A percentile compares a stretch with the other conserved stretches of the same genome.
phyloP scores from a whole-genome alignment of 2,888 invertebrate genomes.

The Macrosoma leucophasiata region DNA sequence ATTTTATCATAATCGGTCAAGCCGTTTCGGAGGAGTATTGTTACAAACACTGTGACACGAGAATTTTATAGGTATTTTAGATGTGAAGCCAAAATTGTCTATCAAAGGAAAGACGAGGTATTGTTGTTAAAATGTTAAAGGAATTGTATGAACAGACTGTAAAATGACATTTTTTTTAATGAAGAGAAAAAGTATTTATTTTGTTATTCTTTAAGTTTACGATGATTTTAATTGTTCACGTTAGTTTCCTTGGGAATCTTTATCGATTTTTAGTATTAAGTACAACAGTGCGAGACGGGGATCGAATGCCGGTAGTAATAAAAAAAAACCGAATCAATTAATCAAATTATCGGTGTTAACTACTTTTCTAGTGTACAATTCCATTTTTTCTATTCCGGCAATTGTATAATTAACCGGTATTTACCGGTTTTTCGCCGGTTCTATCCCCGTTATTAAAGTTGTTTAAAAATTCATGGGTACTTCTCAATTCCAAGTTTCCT shows the following conservation, averaged over 20 bases:
- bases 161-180: conserved; percentile 34
- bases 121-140: conserved; percentile 12
- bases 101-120: too few species aligned
- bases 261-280: conserved; percentile 62
- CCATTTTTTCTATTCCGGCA: conserved; percentile 59
- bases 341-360: conserved; percentile 23
- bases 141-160: conserved; percentile 13
- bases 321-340: conserved; percentile 19
- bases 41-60: too few species aligned
- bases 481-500: conserved; percentile 64
- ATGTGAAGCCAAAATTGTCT: too few species aligned
- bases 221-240: conserved; percentile 72
- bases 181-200: conserved; percentile 64
- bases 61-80: too few species aligned
- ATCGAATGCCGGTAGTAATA: conserved; percentile 29
- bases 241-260: conserved; percentile 72
- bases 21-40: too few species aligned
- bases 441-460: conserved; percentile 44
- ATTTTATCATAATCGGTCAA: too few species aligned
- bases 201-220: conserved; percentile 73
- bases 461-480: conserved; percentile 48
- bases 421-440: conserved; percentile 28
- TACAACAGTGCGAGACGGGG: conserved; percentile 48
- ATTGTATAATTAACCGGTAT: conserved; percentile 22
- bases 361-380: conserved; percentile 62